A percentile compares a stretch with the other conserved stretches of the same genome.
These are phyloP conservation scores for Colossoma macropomum DNA, from an alignment of 2,113 vertebrate species.

Conservation along the genomic window DNA sequence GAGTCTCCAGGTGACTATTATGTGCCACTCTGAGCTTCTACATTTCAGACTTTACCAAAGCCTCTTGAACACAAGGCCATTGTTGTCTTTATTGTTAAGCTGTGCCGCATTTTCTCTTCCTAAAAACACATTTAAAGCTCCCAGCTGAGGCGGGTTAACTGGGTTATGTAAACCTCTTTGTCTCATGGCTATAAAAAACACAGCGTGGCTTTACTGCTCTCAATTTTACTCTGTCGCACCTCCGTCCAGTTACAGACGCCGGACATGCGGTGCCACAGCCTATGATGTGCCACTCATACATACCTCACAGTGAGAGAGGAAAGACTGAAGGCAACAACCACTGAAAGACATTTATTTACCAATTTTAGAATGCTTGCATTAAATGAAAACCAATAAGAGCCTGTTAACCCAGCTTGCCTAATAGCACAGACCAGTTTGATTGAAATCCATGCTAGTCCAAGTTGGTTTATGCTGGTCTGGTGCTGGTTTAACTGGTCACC, in stretches of 20 bases:
- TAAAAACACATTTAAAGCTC: conserved; percentile 4
- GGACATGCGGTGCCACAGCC: neutral
- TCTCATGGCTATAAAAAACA: conserved; percentile 41
- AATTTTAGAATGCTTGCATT: too few species aligned
- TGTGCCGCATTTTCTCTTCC: conserved; percentile 5
- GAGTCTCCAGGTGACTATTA: neutral
- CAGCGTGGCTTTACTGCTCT: conserved; percentile 3
- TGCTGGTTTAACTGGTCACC: too few species aligned
- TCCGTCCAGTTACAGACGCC: conserved; percentile 31
- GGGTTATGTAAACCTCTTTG: conserved; percentile 51
- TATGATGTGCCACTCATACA: neutral
- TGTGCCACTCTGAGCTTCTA: neutral
- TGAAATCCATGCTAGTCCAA: too few species aligned
- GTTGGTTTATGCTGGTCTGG: too few species aligned
- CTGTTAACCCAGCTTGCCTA: too few species aligned
- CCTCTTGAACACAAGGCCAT: neutral
- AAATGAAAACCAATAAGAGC: too few species aligned
- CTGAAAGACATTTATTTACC: too few species aligned
- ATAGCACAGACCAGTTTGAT: too few species aligned
- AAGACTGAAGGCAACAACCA: neutral
- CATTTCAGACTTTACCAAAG: neutral
- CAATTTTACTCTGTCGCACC: conserved; percentile 19
- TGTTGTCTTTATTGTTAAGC: neutral
- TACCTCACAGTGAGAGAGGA: neutral
- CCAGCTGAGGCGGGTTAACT: conserved; percentile 16